Evolutionary conservation across 2,888 invertebrate genomes (phyloP).

Genomic region (Chrysotoxum bicinctum): DNA sequence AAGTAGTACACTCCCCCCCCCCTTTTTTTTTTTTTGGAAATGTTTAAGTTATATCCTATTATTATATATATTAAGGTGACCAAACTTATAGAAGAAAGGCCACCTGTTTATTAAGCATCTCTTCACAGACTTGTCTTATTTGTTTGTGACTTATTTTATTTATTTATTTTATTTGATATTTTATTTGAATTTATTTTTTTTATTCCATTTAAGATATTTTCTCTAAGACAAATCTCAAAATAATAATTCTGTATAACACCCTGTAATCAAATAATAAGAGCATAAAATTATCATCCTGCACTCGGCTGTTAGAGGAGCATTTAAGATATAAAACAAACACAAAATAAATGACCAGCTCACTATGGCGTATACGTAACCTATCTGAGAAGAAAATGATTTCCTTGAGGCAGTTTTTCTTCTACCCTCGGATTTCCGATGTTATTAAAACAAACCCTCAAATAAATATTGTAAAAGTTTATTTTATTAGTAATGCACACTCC

Average conservation of each 20-base stretch:
- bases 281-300: neutral
- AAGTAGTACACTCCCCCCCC: too few species aligned
- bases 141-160: too few species aligned
- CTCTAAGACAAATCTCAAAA: too few species aligned
- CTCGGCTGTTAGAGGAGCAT: neutral
- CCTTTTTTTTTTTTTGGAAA: too few species aligned
- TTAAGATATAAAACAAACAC: neutral
- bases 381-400: slow-evolving; percentile 50
- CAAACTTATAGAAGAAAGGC: too few species aligned
- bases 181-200: too few species aligned
- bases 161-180: too few species aligned
- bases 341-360: slow-evolving; percentile 47
- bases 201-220: too few species aligned
- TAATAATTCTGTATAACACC: neutral
- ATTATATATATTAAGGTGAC: too few species aligned
- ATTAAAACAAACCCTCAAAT: slow-evolving; percentile 67
- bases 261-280: neutral
- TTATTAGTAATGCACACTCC: slow-evolving; percentile 48
- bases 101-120: too few species aligned
- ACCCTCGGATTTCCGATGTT: slow-evolving; percentile 65
- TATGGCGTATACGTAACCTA: slow-evolving; percentile 56
- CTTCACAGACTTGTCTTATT: too few species aligned
- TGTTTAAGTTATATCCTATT: too few species aligned
- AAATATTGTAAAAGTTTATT: slow-evolving; percentile 67
- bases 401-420: slow-evolving; percentile 53